Percentiles rank a stretch among this genome's conserved stretches.
Evolutionary conservation across 1,140 invertebrate genomes (phyloP).

Genomic region (Triops cancriformis): DNA sequence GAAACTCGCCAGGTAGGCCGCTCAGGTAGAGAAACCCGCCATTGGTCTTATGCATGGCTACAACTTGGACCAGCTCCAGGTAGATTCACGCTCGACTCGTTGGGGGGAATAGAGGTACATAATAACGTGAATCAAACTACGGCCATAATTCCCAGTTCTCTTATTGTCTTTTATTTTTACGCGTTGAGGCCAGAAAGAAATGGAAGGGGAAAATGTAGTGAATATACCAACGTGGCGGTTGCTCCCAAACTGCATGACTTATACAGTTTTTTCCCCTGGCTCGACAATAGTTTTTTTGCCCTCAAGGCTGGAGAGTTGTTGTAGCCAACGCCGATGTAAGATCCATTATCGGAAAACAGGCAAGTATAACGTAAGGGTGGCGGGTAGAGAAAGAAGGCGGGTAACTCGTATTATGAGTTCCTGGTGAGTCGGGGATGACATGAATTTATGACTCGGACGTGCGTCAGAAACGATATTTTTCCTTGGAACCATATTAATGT

Average conservation of each 20-base stretch:
- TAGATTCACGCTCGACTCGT: background rate
- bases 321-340: no score
- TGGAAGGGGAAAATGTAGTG: no score
- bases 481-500: background rate
- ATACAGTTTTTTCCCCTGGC: background rate
- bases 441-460: background rate
- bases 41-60: slow-evolving; percentile 1
- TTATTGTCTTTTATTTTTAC: background rate
- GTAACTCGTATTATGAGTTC: background rate
- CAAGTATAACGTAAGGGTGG: background rate
- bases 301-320: no score
- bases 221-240: no score
- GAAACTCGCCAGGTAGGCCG: slow-evolving; percentile 11
- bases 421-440: background rate
- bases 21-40: background rate
- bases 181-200: no score
- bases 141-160: background rate
- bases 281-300: background rate
- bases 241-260: background rate
- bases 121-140: background rate
- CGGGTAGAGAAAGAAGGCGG: background rate
- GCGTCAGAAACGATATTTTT: background rate
- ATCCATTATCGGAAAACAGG: background rate
- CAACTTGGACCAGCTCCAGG: background rate
- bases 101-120: background rate